Conservation (phyloP, 2,888 invertebrate genomes). For the Anoplius nigerrimus region DNA sequence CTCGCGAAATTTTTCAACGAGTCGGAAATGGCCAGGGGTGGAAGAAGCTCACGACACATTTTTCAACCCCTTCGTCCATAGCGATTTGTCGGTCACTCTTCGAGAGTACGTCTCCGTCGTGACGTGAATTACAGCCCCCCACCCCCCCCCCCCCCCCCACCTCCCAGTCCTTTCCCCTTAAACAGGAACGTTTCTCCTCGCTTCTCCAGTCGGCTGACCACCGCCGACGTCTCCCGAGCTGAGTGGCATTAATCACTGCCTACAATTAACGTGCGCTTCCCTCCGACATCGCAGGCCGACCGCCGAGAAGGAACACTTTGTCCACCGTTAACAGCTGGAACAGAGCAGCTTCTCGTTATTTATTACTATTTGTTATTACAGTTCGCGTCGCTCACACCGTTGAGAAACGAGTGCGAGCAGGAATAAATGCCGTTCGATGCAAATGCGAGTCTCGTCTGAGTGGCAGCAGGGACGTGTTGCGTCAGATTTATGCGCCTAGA, state of each 20-base stretch:
- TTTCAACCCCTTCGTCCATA: slow-evolving; percentile 12
- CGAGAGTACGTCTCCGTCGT: slow-evolving; percentile 30
- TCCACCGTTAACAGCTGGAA: slow-evolving; percentile 7
- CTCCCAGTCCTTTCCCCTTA: too few species aligned
- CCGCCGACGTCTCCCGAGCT: slow-evolving; percentile 32
- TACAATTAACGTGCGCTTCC: slow-evolving; percentile 57
- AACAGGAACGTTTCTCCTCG: slow-evolving; percentile 43
- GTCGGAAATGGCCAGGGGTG: neutral
- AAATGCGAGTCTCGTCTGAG: too few species aligned
- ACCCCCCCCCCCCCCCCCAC: too few species aligned
- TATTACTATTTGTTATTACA: too few species aligned
- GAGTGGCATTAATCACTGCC: slow-evolving; percentile 56
- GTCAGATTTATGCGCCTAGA: too few species aligned
- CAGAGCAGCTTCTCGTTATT: too few species aligned
- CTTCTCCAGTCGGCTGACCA: slow-evolving; percentile 42
- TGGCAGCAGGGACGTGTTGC: too few species aligned
- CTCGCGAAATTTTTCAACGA: too few species aligned
- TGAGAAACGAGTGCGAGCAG: too few species aligned
- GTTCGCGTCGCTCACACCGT: too few species aligned
- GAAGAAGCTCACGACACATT: neutral
- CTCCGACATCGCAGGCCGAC: slow-evolving; percentile 37
- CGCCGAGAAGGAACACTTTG: slow-evolving; percentile 21
- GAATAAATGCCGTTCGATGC: too few species aligned
- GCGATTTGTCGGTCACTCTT: slow-evolving; percentile 40
- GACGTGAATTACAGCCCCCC: slow-evolving; percentile 47